Evolutionary conservation across 2,113 vertebrate genomes (phyloP).

Genomic region (Trichomycterus rosablanca): DNA sequence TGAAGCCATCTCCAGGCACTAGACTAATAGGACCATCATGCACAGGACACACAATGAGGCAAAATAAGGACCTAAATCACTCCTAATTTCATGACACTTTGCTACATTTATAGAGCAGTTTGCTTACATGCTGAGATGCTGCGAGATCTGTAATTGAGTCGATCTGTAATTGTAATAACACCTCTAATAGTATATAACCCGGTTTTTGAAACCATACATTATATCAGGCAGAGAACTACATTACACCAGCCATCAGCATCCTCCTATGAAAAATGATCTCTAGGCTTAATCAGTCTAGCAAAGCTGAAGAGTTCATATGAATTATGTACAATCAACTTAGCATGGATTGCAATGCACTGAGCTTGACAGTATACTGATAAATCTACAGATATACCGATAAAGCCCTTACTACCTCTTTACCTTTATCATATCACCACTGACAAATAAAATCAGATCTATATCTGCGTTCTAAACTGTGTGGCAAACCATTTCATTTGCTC

Average conservation of each 20-base stretch:
- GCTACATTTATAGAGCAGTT: too few relatives aligned
- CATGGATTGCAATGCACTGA: background rate
- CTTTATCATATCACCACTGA: background rate
- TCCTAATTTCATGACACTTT: too few relatives aligned
- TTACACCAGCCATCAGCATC: background rate
- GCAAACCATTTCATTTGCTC: background rate
- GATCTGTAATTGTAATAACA: background rate
- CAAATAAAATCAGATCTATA: background rate
- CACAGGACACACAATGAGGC: constrained; percentile 1
- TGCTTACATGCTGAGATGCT: too few relatives aligned
- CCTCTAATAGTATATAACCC: background rate
- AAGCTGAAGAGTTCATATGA: background rate
- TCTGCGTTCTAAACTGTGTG: background rate
- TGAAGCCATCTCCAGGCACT: constrained; percentile 17
- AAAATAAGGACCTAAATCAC: background rate
- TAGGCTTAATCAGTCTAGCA: background rate
- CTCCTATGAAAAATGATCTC: background rate
- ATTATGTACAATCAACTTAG: background rate
- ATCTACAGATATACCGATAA: too few relatives aligned
- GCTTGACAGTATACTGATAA: background rate
- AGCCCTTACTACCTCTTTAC: too few relatives aligned
- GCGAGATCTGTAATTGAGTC: background rate
- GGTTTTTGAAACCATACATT: background rate
- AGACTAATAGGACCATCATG: constrained; percentile 32
- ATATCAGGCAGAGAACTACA: background rate